These are phyloP conservation scores for Oostethus manadensis DNA, from an alignment of 2,113 vertebrate species.

Conservation along the genomic window DNA sequence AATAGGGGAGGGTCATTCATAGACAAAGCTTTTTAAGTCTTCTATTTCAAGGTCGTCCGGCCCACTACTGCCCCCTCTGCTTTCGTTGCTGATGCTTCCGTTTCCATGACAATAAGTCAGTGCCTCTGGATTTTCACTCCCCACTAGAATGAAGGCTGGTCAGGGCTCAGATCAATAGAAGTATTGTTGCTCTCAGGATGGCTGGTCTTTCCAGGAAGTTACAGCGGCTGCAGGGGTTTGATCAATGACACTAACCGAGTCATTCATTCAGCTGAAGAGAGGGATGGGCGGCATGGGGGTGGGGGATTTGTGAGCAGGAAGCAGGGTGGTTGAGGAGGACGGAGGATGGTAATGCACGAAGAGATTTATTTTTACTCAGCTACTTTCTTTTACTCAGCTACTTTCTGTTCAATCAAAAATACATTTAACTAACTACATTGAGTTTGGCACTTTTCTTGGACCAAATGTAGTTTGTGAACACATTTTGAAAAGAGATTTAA, in stretches of 20 bases:
- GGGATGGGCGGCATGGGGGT: background rate
- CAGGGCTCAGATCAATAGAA: conserved; percentile 58
- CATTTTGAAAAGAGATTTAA: background rate
- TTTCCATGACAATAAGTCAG: conserved; percentile 55
- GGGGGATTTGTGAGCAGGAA: conserved; percentile 14
- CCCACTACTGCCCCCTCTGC: background rate
- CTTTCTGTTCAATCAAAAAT: background rate
- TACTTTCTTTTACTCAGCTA: background rate
- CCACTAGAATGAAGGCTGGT: conserved; percentile 36
- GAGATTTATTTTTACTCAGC: background rate
- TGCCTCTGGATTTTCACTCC: conserved; percentile 48
- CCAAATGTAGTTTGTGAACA: background rate
- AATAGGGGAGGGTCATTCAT: conserved; percentile 5
- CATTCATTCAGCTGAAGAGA: conserved; percentile 42
- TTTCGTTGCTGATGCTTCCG: conserved; percentile 1
- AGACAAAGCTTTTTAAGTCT: background rate
- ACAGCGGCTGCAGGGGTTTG: conserved; percentile 44
- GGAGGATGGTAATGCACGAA: too few species aligned
- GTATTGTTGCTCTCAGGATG: conserved; percentile 55
- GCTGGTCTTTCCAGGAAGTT: conserved; percentile 64
- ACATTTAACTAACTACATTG: background rate
- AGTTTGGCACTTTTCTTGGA: background rate
- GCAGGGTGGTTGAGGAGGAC: background rate
- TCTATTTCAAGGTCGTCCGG: too few species aligned
- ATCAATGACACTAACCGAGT: conserved; percentile 60